Percentiles rank a stretch among this genome's conserved stretches.
These are phyloP conservation scores for Drosophila oshimai DNA, from an alignment of 1,140 invertebrate species.

Conservation along the genomic window DNA sequence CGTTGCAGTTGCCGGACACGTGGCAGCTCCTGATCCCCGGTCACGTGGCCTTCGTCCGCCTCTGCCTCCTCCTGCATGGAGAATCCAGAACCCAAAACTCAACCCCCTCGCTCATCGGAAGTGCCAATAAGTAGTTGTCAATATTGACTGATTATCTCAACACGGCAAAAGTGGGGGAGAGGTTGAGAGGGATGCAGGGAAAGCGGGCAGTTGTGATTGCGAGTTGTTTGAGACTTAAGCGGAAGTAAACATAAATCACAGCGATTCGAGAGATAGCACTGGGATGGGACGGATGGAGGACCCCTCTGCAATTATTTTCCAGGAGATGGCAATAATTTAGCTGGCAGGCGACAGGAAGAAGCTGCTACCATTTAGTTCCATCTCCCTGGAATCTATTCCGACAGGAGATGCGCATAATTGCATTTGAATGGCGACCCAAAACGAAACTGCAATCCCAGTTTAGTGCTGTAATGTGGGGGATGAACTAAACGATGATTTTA, in stretches of 20 bases:
- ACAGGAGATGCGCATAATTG: slow-evolving; percentile 76
- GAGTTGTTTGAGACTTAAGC: slow-evolving; percentile 59
- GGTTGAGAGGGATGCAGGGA: background rate
- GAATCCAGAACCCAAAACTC: too few species aligned
- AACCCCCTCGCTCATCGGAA: slow-evolving; percentile 51
- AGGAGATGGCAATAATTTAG: slow-evolving; percentile 61
- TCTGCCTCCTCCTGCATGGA: slow-evolving; percentile 20
- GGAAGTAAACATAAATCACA: slow-evolving; percentile 77
- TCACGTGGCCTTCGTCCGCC: slow-evolving; percentile 49
- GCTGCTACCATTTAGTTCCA: slow-evolving; percentile 73
- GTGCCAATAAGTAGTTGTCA: slow-evolving; percentile 82
- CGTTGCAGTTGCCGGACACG: slow-evolving; percentile 39
- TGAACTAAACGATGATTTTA: slow-evolving; percentile 32
- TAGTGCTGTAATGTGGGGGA: background rate
- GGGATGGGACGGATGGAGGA: background rate
- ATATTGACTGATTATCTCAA: slow-evolving; percentile 82
- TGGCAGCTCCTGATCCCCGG: slow-evolving; percentile 33
- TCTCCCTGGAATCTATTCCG: slow-evolving; percentile 10
- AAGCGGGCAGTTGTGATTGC: slow-evolving; percentile 56
- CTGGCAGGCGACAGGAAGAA: slow-evolving; percentile 66
- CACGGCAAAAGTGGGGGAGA: slow-evolving; percentile 34
- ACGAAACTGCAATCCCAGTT: background rate
- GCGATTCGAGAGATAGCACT: slow-evolving; percentile 8
- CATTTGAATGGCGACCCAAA: slow-evolving; percentile 45
- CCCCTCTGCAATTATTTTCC: slow-evolving; percentile 59